Percentiles rank a stretch among this genome's conserved stretches.
phyloP scores from a whole-genome alignment of 2,113 vertebrate species.

The Raphicerus campestris region DNA sequence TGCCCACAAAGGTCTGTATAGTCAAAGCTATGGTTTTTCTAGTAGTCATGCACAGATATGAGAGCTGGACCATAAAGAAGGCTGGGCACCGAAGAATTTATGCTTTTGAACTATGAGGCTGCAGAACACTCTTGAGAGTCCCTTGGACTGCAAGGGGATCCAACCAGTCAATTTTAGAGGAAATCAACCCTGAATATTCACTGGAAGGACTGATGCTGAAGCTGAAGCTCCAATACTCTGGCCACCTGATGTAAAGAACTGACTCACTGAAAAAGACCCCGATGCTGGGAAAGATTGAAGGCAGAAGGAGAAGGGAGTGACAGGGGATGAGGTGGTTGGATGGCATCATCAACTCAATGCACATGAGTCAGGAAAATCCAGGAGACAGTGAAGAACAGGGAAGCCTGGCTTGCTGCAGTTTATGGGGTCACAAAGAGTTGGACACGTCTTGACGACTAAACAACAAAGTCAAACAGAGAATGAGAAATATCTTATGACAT shows the following conservation, averaged over 20 bases:
- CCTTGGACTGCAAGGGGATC: neutral
- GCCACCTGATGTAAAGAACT: neutral
- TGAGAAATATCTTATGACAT: neutral
- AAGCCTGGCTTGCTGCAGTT: neutral
- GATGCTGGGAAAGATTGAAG: neutral
- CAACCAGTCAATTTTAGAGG: neutral
- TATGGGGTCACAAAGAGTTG: fast-evolving
- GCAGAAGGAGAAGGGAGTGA: neutral
- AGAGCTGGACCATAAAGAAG: neutral
- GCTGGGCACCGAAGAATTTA: neutral
- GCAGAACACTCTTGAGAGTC: neutral
- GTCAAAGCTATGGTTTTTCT: neutral
- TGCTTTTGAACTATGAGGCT: neutral
- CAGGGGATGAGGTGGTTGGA: neutral
- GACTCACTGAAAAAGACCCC: neutral
- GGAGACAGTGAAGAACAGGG: neutral
- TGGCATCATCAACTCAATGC: neutral
- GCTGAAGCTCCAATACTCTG: neutral
- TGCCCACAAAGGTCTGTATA: neutral
- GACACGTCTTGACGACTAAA: neutral
- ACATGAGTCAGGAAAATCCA: neutral
- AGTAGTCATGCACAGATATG: neutral
- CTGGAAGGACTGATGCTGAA: neutral
- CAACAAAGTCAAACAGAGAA: neutral
- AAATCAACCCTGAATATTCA: neutral